phyloP scores from a whole-genome alignment of 2,113 vertebrate genomes.

The Apeltes quadracus region DNA sequence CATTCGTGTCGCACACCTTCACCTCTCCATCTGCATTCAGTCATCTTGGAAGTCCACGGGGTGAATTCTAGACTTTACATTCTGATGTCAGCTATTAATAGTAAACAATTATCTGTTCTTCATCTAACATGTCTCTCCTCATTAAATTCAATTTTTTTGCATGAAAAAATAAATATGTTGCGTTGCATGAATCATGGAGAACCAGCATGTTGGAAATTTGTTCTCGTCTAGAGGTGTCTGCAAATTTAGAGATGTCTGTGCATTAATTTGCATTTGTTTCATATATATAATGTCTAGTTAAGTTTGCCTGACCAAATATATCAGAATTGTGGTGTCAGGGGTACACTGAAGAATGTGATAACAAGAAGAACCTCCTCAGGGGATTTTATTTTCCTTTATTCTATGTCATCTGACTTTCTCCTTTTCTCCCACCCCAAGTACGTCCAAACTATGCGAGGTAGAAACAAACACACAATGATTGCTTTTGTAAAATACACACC shows the following conservation, averaged over 20 bases:
- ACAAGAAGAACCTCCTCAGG: background rate
- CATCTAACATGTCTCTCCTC: no score
- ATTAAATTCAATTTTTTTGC: background rate
- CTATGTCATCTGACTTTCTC: background rate
- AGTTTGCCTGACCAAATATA: background rate
- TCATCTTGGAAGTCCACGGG: no score
- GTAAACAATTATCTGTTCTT: no score
- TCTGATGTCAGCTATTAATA: no score
- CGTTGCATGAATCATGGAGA: background rate
- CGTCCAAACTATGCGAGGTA: background rate
- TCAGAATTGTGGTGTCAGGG: background rate
- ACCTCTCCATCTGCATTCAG: no score
- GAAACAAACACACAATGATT: background rate
- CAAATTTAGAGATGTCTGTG: no score
- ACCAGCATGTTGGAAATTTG: background rate
- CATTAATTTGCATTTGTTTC: background rate
- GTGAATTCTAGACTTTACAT: no score
- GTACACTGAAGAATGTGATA: background rate
- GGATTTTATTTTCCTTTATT: background rate
- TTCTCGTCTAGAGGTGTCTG: background rate
- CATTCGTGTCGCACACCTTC: no score
- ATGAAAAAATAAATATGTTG: background rate
- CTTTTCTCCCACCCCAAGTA: background rate
- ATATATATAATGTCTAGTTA: background rate
- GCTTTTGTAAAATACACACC: background rate